phyloP scores from a whole-genome alignment of 2,113 vertebrate genomes.

The Verasper variegatus region DNA sequence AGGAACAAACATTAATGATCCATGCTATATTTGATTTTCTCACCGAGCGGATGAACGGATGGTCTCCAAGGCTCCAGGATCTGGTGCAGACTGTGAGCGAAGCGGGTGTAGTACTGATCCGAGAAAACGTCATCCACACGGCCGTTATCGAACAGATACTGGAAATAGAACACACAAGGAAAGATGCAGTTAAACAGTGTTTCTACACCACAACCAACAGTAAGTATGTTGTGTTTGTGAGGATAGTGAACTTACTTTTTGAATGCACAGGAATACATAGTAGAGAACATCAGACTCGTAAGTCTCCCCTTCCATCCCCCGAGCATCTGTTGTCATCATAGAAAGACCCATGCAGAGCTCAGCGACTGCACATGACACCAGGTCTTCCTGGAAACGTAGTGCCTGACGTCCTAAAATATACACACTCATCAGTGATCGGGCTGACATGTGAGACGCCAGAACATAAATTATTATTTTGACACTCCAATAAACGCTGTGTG shows the following conservation, averaged over 20 bases:
- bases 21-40: constrained; percentile 34
- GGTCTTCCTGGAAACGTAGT: constrained; percentile 96
- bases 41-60: constrained; percentile 93
- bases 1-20: too few relatives aligned
- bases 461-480: neutral
- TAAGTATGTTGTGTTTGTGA: neutral
- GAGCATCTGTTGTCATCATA: constrained; percentile 94
- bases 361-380: constrained; percentile 96
- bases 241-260: constrained; percentile 86
- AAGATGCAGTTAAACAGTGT: neutral
- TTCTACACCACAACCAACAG: neutral
- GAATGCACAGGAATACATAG: constrained; percentile 97
- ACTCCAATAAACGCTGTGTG: neutral
- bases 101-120: constrained; percentile 79
- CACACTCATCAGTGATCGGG: neutral
- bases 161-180: neutral
- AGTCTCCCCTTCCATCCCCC: constrained; percentile 91
- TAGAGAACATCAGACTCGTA: constrained; percentile 97
- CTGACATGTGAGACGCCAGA: neutral
- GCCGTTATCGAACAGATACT: constrained; percentile 82
- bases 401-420: constrained; percentile 90
- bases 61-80: constrained; percentile 94
- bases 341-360: constrained; percentile 97
- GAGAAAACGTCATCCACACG: constrained; percentile 88
- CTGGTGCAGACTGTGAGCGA: constrained; percentile 93